Base-by-base conservation (phyloP, 2,888 invertebrate genomes). In the Hyalella azteca region DNA sequence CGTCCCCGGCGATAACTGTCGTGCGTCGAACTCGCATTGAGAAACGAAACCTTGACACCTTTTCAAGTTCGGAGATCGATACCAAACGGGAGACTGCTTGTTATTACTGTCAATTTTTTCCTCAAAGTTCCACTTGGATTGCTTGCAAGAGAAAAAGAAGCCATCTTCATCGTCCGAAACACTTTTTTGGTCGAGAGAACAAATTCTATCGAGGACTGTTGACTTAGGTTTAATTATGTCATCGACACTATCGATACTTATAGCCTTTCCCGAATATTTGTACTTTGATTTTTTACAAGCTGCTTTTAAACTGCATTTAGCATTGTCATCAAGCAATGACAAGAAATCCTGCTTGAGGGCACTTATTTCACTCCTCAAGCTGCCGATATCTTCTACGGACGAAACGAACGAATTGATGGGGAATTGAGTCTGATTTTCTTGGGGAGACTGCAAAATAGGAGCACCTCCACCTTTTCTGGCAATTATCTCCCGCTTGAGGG, bases 291-390 rank as follows among this genome's bases (percentile, higher is more conserved):
- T 75, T 36, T 81, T 78, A 36, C 66, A 66, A 3, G 40, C 39
- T n/a, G 22, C 29, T 29, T 66, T 66, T 36, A 66, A 66, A 13
- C 45, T 73, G 36, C 32, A 41, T 40, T 78, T 78, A 15, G 78
- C 39, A 36, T 81, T 83, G n/a, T 83, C 83, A 54, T 76, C 59
- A 2, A 83, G 73, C 3, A 83, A 78, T 22, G 81, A 66, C 48
- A 81, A 81, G 77, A 83, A 83, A 54, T 83, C 83, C 49, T 80
- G 59, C 73, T 83, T 83, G n/a, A 83, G 79, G 3, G 83, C 73
- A 26, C 79, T 75, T 39, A 83, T 83, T 73, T 83, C 83, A n/a
- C 79, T 81, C 40, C 83, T 78, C 50, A 83, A 75, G 66, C 76
- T 81, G 29, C 78, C 77, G 73, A 83, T 79, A 54, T 83, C 83